Evolutionary conservation across 2,113 vertebrate species (phyloP), one percentile per base, ranked within the genome.

Genomic region (Monarcha castaneiventris): DNA sequence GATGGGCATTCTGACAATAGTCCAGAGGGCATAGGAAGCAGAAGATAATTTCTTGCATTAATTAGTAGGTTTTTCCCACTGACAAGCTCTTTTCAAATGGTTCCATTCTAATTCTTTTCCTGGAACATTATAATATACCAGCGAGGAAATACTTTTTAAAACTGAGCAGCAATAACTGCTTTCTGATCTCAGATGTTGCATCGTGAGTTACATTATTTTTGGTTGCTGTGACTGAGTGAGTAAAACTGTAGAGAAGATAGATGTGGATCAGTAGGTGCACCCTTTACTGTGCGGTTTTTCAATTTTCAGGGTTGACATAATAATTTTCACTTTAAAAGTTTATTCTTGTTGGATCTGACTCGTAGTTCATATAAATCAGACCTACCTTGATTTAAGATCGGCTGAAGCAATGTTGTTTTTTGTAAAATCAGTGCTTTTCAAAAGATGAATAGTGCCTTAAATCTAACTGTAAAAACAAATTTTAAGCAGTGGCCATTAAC

Each of bases 381-480:
- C 29, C 11, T 66, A 35, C 69, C 29, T 82, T 91, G 89, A 95
- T 95, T 89, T 79, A 94, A 94, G 41, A 64, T 32, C 16, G 55
- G 71, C 67, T 73, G 67, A 83, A 92, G 74, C 66, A 58, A 15
- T 87, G 49, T 29, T 76, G 7, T 0, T 54, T 91, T 94, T 91
- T 13, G 16, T 94, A 71, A 84, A 93, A 91, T 87, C 43, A 55
- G 37, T 79, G 46, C 78, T 85, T 76, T 84, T 91, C 2, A 3
- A 39, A 90, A 87, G 39, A 95, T 78, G 37, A 87, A 87, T 63
- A 69, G 35, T 73, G 37, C 20, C n/a, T 90, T 93, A 96, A 82
- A 90, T 90, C 51, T 90, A 62, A 71, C 56, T 79, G 30, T 83
- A 74, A 80, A 97, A 90, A 51, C 71, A 88, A 88, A 84, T 91